A percentile compares a stretch with the other conserved stretches of the same genome.
Evolutionary conservation across 2,888 invertebrate species (phyloP).

Genomic region (Pristionchus fissidentatus): DNA sequence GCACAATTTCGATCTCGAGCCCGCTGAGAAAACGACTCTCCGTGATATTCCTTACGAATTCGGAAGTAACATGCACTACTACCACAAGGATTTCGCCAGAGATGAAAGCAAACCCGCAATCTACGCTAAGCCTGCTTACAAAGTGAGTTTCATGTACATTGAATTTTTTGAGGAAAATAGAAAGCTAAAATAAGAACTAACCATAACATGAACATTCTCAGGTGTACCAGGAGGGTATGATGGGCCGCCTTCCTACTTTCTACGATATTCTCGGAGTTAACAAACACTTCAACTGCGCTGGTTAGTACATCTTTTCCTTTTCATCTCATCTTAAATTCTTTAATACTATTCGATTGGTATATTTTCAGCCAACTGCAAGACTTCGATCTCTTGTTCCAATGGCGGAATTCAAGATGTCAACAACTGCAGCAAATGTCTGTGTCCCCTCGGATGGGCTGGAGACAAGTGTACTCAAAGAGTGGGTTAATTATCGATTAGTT

Average conservation of each 20-base stretch:
- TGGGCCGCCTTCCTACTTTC: constrained; percentile 41
- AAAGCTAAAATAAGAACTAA: neutral
- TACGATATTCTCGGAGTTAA: constrained; percentile 33
- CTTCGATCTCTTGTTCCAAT: constrained; percentile 9
- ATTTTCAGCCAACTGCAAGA: constrained; percentile 4
- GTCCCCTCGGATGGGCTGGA: constrained; percentile 31
- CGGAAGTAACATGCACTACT: constrained; percentile 41
- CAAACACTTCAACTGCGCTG: constrained; percentile 40
- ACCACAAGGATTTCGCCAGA: constrained; percentile 16
- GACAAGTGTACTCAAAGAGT: neutral
- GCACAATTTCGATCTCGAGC: constrained; percentile 40
- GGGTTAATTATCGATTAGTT: neutral
- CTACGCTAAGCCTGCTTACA: constrained; percentile 33
- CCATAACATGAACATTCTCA: neutral
- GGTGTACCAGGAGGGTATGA: constrained; percentile 41
- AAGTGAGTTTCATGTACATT: neutral
- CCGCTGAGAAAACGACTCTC: neutral
- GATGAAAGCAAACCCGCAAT: constrained; percentile 16
- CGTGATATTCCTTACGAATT: constrained; percentile 38
- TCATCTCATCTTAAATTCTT: too few species aligned
- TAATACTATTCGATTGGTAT: neutral
- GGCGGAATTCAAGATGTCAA: constrained; percentile 10
- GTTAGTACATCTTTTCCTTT: neutral
- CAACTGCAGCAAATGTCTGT: neutral
- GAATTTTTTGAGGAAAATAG: neutral